A percentile compares a stretch with the other conserved stretches of the same genome.
Evolutionary conservation across 2,113 vertebrate species (phyloP).

Genomic region (Elgaria multicarinata): DNA sequence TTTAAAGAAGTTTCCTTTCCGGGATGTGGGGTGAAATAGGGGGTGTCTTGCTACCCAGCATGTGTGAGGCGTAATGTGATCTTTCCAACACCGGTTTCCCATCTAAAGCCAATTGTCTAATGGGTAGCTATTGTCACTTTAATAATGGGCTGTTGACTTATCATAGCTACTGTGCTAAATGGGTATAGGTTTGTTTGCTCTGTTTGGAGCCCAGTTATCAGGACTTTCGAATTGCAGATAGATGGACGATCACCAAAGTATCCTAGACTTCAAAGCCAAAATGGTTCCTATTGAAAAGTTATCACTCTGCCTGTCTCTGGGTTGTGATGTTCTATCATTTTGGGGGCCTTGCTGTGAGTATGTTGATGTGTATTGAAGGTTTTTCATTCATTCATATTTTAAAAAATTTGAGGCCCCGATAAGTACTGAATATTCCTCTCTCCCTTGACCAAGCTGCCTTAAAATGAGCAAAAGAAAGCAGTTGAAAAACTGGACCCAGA

Average conservation of each 20-base stretch:
- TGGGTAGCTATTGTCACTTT: conserved; percentile 3
- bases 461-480: not conserved
- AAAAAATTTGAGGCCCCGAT: not conserved
- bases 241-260: not conserved
- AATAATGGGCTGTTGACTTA: conserved; percentile 5
- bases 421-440: not conserved
- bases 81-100: conserved; percentile 12
- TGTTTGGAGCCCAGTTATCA: not conserved
- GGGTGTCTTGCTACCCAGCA: not conserved
- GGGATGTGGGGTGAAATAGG: conserved; percentile 9
- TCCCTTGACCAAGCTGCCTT: not conserved
- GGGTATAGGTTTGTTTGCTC: not conserved
- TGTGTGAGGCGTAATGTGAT: not conserved
- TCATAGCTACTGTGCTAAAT: not conserved
- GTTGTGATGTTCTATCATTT: not conserved
- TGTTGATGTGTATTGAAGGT: not conserved
- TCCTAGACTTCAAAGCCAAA: not conserved
- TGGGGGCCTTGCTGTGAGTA: not conserved
- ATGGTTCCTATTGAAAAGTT: not conserved
- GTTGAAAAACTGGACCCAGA: not conserved
- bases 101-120: not conserved
- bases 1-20: conserved; percentile 55
- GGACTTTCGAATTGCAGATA: not conserved
- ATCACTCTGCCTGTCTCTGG: not conserved
- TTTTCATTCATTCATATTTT: not conserved